Percentiles rank a stretch among this genome's conserved stretches.
Evolutionary conservation across 2,888 invertebrate genomes (phyloP).

Genomic region (Callyntrura sp.): DNA sequence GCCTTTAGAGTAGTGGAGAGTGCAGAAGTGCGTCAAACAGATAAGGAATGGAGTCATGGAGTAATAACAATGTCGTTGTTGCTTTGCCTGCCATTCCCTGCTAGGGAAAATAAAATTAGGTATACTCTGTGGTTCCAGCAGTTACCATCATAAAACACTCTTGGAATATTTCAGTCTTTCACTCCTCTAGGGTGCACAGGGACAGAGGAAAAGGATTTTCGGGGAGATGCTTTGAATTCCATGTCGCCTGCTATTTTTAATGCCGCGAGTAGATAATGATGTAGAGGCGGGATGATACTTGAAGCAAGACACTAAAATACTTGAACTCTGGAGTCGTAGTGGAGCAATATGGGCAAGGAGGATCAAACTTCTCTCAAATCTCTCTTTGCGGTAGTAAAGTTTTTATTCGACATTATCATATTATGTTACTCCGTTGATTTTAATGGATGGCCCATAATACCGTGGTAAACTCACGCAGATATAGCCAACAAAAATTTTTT

Average conservation of each 20-base stretch:
- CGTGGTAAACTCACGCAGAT: neutral
- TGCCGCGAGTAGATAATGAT: too few relatives aligned
- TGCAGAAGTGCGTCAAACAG: too few relatives aligned
- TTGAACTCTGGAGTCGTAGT: too few relatives aligned
- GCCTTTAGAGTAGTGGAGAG: too few relatives aligned
- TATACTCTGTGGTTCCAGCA: slow-evolving; percentile 3
- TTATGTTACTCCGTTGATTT: neutral
- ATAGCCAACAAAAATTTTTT: neutral
- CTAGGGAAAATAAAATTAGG: neutral
- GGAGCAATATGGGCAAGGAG: too few relatives aligned
- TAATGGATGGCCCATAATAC: neutral
- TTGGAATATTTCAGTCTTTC: neutral
- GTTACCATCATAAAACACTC: neutral
- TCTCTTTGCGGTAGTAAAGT: neutral
- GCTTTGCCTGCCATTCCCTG: neutral
- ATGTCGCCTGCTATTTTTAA: too few relatives aligned
- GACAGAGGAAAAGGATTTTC: too few relatives aligned
- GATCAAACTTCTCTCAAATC: too few relatives aligned
- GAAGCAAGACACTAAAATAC: neutral
- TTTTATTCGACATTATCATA: neutral
- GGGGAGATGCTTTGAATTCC: too few relatives aligned
- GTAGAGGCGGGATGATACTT: neutral
- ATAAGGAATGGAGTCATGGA: neutral
- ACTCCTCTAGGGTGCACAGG: too few relatives aligned
- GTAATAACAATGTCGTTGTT: too few relatives aligned